phyloP scores from a whole-genome alignment of 2,113 vertebrate species.

The Mus musculus region DNA sequence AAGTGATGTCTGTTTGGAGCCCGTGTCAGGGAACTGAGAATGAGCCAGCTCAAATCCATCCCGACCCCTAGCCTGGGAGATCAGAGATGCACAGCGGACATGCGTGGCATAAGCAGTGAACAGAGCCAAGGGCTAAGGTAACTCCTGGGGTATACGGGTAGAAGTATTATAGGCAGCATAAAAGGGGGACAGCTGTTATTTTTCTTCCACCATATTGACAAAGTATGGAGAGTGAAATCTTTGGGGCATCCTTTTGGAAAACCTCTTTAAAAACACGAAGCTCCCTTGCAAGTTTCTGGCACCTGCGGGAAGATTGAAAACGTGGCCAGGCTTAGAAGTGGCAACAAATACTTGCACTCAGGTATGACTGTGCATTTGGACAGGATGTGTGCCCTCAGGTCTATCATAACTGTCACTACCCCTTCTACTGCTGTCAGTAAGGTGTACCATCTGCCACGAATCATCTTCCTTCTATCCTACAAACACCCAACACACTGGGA shows the following conservation, averaged over 20 bases:
- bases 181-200: neutral
- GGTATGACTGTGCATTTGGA: neutral
- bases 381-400: neutral
- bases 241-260: neutral
- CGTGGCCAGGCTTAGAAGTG: neutral
- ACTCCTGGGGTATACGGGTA: neutral
- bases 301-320: neutral
- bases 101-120: neutral
- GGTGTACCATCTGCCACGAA: neutral
- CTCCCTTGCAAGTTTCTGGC: neutral
- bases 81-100: neutral
- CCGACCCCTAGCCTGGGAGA: neutral
- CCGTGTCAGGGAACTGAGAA: constrained; percentile 8
- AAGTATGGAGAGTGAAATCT: neutral
- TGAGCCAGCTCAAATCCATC: neutral
- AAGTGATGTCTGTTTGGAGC: neutral
- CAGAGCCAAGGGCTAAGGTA: neutral
- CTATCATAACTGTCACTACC: neutral
- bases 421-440: neutral
- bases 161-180: neutral
- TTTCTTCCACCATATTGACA: neutral
- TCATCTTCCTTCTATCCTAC: neutral
- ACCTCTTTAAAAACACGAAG: constrained; percentile 46
- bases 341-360: neutral
- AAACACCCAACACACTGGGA: neutral